These are phyloP conservation scores for Formica exsecta DNA, from an alignment of 1,140 invertebrate genomes.

Conservation along the genomic window DNA sequence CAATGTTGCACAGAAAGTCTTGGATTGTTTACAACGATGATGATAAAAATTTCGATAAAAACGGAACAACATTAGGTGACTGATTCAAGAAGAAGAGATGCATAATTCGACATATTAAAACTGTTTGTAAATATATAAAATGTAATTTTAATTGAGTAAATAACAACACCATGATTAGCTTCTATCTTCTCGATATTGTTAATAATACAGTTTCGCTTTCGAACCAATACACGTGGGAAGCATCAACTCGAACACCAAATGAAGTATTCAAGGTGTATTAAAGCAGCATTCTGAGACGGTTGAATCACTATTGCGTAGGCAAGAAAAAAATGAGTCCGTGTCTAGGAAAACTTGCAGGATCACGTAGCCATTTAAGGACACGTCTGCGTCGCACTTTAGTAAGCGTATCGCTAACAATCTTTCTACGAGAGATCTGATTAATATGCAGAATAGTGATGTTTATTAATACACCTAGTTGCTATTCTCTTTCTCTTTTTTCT, in stretches of 20 bases:
- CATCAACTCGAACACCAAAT: background rate
- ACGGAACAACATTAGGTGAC: background rate
- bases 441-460: slow-evolving; percentile 35
- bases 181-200: background rate
- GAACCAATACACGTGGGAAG: background rate
- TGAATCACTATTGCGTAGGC: slow-evolving; percentile 44
- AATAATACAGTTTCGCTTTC: background rate
- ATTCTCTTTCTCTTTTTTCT: slow-evolving; percentile 9
- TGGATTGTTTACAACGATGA: background rate
- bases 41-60: background rate
- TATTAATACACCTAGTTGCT: slow-evolving; percentile 1
- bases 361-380: slow-evolving; percentile 49
- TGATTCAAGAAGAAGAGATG: background rate
- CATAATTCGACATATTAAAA: background rate
- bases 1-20: background rate
- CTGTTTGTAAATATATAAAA: slow-evolving; percentile 28
- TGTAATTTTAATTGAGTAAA: background rate
- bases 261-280: background rate
- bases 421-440: slow-evolving; percentile 23
- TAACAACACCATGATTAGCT: background rate
- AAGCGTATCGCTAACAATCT: slow-evolving; percentile 4
- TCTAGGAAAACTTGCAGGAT: slow-evolving; percentile 21
- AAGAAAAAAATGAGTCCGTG: slow-evolving; percentile 45
- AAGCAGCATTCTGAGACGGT: background rate
- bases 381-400: background rate